Evolutionary conservation across 2,888 invertebrate genomes (phyloP), one percentile per base, ranked within the genome.

Genomic region (Macrophya annulata): DNA sequence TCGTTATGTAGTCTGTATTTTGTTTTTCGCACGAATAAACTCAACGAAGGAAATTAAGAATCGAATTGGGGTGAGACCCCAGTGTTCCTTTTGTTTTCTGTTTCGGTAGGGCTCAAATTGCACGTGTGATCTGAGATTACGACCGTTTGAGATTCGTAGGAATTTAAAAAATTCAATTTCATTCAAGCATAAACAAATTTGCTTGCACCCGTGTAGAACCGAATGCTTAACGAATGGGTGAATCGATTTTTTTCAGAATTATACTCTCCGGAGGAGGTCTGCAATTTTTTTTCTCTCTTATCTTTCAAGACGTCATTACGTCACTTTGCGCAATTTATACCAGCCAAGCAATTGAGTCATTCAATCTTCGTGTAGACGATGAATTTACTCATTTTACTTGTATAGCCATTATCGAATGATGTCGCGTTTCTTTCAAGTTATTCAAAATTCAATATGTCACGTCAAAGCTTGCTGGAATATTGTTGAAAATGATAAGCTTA

Each of bases 91-190:
- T 31, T n/a, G 2, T 72, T 43, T 72, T 72, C 40, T n/a, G 43
- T 37, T 72, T 10, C 17, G n/a, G n/a, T 43, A n/a, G n/a, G 43
- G 31, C 71, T 72, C 71, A 72, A 43, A 72, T 72, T 40, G 71
- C 71, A 43, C 71, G 71, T 72, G 43, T 72, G 43, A 72, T 72
- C 71, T 43, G 40, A 40, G 37, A 72, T 72, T 72, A 72, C 48
- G 76, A 4, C 48, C 21, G 76, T 31, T 48, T 25, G 25, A 45
- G 9, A 31, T 48, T 37, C 40, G 10, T 25, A 21, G 25, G 48
- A 76, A 48, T 31, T 48, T 45, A 17, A 0, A 17, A 76, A 74
- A 45, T 25, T 45, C 74, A 25, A 48, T 21, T 74, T 74, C 37
- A 48, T 48, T 48, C 74, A 10, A n/a, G 74, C 45, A 40, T 74